These are phyloP conservation scores for Scortum barcoo DNA, from an alignment of 2,113 vertebrate genomes.

Conservation along the genomic window DNA sequence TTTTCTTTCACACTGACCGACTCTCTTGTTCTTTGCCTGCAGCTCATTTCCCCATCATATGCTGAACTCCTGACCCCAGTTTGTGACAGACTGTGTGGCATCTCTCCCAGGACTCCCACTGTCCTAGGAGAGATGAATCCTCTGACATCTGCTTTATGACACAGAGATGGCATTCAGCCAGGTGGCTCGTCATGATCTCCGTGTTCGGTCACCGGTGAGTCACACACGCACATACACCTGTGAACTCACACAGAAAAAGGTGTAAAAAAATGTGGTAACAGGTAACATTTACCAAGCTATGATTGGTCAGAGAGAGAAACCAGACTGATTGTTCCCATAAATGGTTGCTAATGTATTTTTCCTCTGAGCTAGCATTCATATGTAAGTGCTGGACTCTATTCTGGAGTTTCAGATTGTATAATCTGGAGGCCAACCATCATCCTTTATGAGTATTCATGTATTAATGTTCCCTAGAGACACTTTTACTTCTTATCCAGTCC, in stretches of 20 bases:
- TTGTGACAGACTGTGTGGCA: conserved; percentile 42
- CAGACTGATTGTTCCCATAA: neutral
- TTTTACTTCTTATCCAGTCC: neutral
- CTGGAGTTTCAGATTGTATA: neutral
- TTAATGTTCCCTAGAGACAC: neutral
- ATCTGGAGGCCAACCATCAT: neutral
- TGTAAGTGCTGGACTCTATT: neutral
- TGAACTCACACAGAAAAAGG: conserved; percentile 24
- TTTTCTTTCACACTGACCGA: conserved; percentile 1
- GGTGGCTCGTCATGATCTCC: conserved; percentile 50
- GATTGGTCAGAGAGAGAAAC: conserved; percentile 24
- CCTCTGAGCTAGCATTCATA: neutral
- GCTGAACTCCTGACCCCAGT: conserved; percentile 55
- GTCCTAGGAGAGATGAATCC: conserved; percentile 36
- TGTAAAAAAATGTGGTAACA: conserved; percentile 33
- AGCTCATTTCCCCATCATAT: neutral
- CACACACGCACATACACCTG: conserved; percentile 38
- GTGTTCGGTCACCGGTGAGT: conserved; percentile 55
- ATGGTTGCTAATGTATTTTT: conserved; percentile 15
- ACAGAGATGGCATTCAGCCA: conserved; percentile 15
- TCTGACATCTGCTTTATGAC: conserved; percentile 53
- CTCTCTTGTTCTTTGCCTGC: conserved; percentile 5
- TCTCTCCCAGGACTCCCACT: conserved; percentile 47
- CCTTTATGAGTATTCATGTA: neutral
- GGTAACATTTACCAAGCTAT: conserved; percentile 12